phyloP scores from a whole-genome alignment of 2,888 invertebrate species.

The Scaptomyza cyrtandrae region DNA sequence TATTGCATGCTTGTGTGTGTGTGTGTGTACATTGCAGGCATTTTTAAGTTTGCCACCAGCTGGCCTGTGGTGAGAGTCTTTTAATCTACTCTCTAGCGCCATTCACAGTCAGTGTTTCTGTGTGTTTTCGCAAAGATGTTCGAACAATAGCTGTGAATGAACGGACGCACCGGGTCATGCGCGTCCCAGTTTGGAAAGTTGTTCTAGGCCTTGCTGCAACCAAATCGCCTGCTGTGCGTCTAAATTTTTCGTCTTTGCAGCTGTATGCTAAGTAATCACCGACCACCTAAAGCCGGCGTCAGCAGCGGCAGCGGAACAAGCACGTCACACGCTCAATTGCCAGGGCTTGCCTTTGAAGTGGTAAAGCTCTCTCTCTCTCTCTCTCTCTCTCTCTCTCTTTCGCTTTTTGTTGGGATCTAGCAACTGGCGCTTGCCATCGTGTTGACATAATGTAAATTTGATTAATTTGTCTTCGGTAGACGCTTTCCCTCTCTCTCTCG shows the following conservation, averaged over 20 bases:
- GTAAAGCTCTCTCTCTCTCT: background rate
- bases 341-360: constrained; percentile 24
- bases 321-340: constrained; percentile 31
- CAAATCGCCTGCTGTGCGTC: constrained; percentile 12
- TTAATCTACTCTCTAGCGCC: constrained; percentile 16
- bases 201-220: background rate
- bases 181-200: constrained; percentile 1
- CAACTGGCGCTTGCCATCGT: constrained; percentile 25
- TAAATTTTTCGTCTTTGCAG: constrained; percentile 12
- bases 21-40: constrained; percentile 28
- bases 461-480: constrained; percentile 62
- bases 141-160: constrained; percentile 28
- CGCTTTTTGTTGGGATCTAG: background rate
- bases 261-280: constrained; percentile 9
- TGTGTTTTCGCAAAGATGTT: background rate
- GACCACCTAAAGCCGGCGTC: constrained; percentile 8
- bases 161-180: constrained; percentile 22
- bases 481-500: background rate
- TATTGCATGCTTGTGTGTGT: constrained; percentile 2
- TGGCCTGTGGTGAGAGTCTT: constrained; percentile 22
- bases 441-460: constrained; percentile 72
- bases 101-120: constrained; percentile 5
- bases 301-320: constrained; percentile 13
- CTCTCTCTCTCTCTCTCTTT: background rate
- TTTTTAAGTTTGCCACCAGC: constrained; percentile 53